Base-by-base conservation (phyloP, 2,113 vertebrate genomes). In the Struthio camelus region DNA sequence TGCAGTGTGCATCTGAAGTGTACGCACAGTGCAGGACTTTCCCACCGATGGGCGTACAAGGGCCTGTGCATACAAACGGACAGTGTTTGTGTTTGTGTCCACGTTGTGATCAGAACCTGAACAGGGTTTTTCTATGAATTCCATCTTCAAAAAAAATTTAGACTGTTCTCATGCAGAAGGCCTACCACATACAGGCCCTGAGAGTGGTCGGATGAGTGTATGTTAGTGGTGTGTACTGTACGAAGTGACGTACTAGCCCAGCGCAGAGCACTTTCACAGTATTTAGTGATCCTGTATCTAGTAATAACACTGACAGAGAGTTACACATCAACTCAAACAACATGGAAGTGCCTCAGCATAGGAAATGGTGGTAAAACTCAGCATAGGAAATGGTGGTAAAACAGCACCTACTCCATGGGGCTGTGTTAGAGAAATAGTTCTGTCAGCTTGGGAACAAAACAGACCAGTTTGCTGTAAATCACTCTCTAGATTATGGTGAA, bases 71-170 rank as follows among this genome's bases (percentile, higher is more conserved):
- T 18, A 19, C 17, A 5, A 8, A 48, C 48, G 34, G 3, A 10
- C 0, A 25, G n/a, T n/a, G n/a, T n/a, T n/a, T 0, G 0, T 58
- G 27, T 0, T 4, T 87, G 50, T 85, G 34, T 51, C 38, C 40
- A 1, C 16, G 10, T 48, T 65, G 22, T 38, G 19, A 70, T 58
- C 75, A 61, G 25, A 91, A 61, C 28, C 59, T 70, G 30, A 42
- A 67, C 67, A 59, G 12, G 10, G 12, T 14, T 72, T 65, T 44
- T 69, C 77, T n/a, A 6, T 50, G 69, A 56, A 56, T 32, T n/a
- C 15, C 15, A 28, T 46, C 59, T 59, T 28, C 30, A 75, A 62
- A 23, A 23, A 53, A 8, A 10, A 17, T 71, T 91, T 40, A 42
- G 24, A 7, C 36, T 70, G 20, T 44, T 78, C 48, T 85, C 11